Base-by-base conservation (phyloP, 2,797 vertebrate species). In the Presbytis comata region DNA sequence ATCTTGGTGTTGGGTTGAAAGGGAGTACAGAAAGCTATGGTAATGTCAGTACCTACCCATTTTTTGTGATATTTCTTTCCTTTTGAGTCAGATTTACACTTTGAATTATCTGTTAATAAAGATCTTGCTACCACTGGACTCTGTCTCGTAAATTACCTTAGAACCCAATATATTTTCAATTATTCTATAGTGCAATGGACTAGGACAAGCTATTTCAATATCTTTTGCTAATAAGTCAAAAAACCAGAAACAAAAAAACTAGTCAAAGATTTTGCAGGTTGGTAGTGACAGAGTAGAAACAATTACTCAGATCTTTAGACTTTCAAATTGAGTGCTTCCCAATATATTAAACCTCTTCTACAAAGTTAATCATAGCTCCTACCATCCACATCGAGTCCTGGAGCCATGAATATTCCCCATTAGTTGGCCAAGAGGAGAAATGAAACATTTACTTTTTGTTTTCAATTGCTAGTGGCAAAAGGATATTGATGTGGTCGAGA, bases 361-460 rank as follows among this genome's bases (percentile, higher is more conserved):
- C 88, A 94, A 84, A 81, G 36, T 81, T 86, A 96, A 89, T 85
- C 57, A 84, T 85, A 95, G 91, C 70, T 85, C 9, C 6, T 89
- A 93, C 91, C 41, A 95, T 97, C 91, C 90, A 88, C 92, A 97
- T 95, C 21, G 79, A 76, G 90, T 78, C 95, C 83, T 94, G 55
- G 72, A 70, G 53, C 53, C 64, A n/a, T 81, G 89, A 97, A 76
- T 64, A 94, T 97, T 82, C 28, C 86, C 89, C 50, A 85, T 72
- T 14, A 44, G 55, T 44, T 96, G 55, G 41, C 39, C n/a, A 98
- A 93, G 78, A 97, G 61, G 8, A n/a, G 30, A 92, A 93, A 97
- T 97, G 61, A 98, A 98, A 97, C 91, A 97, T 97, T 97, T 97
- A 83, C 76, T 95, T 98, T 98, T 97, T 97, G 89, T 97, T 98